Evolutionary conservation across 1,140 invertebrate species (phyloP).

Genomic region (Anadara kagoshimensis): DNA sequence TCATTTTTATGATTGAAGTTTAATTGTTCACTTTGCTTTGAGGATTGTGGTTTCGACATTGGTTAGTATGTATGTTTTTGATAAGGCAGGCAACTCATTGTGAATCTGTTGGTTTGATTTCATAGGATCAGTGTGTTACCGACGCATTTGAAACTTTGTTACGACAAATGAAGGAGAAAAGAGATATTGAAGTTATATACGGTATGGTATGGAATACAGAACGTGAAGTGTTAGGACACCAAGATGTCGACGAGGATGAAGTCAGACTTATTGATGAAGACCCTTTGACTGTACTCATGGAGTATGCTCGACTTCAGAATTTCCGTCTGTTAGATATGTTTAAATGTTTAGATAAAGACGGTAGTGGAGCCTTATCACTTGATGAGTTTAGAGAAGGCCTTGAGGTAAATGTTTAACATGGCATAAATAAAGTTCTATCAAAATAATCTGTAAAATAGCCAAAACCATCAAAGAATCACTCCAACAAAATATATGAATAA

Average conservation of each 20-base stretch:
- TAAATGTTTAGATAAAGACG: conserved; percentile 43
- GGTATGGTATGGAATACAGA: conserved; percentile 37
- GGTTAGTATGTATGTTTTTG: no score
- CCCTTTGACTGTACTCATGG: conserved; percentile 45
- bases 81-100: no score
- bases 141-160: conserved; percentile 35
- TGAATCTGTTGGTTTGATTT: no score
- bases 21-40: no score
- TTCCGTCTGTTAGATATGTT: conserved; percentile 51
- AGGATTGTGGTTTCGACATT: no score
- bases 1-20: no score
- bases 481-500: no score
- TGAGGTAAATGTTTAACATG: conserved; percentile 25
- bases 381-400: conserved; percentile 44
- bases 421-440: not conserved
- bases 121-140: conserved; percentile 27
- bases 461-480: no score
- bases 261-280: conserved; percentile 38
- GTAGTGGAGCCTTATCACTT: conserved; percentile 42
- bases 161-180: conserved; percentile 19
- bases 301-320: conserved; percentile 48
- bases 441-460: no score
- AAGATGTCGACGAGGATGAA: conserved; percentile 31
- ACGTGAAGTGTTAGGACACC: conserved; percentile 14
- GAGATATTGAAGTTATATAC: conserved; percentile 27